These are phyloP conservation scores for Poecile atricapillus DNA, from an alignment of 2,113 vertebrate genomes.

Conservation along the genomic window DNA sequence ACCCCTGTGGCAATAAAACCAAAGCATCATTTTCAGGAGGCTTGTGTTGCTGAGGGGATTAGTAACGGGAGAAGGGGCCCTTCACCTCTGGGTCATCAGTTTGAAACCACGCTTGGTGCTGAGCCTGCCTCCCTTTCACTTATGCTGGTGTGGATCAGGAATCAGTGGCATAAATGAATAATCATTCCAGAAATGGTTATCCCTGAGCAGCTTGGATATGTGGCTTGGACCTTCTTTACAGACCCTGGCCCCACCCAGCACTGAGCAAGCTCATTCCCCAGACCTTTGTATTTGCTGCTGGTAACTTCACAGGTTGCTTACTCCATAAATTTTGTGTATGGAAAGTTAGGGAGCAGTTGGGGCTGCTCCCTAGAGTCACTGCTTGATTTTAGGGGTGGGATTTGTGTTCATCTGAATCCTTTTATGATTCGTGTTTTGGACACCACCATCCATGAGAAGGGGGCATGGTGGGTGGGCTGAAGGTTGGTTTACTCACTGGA, in stretches of 20 bases:
- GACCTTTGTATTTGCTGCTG: neutral
- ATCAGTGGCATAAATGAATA: neutral
- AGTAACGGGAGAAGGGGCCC: slow-evolving; percentile 73
- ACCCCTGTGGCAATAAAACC: slow-evolving; percentile 73
- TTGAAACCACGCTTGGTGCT: slow-evolving; percentile 31
- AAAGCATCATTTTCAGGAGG: slow-evolving; percentile 76
- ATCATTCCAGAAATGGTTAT: slow-evolving; percentile 27
- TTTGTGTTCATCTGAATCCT: neutral
- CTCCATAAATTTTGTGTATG: neutral
- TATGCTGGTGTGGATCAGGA: neutral
- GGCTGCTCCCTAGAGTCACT: neutral
- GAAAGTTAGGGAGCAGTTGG: neutral
- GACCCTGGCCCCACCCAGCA: neutral
- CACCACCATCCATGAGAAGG: neutral
- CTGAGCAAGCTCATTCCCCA: neutral
- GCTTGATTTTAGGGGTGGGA: neutral
- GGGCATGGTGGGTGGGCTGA: rapidly evolving
- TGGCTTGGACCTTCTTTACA: neutral
- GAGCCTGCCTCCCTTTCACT: slow-evolving; percentile 12
- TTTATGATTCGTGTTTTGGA: neutral
- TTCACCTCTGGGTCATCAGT: slow-evolving; percentile 70
- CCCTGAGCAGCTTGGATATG: neutral
- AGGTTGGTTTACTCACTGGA: neutral
- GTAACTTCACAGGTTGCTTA: neutral
- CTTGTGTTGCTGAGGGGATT: slow-evolving; percentile 70